These are phyloP conservation scores for Cydia strobilella DNA, from an alignment of 1,140 invertebrate species.

Conservation along the genomic window DNA sequence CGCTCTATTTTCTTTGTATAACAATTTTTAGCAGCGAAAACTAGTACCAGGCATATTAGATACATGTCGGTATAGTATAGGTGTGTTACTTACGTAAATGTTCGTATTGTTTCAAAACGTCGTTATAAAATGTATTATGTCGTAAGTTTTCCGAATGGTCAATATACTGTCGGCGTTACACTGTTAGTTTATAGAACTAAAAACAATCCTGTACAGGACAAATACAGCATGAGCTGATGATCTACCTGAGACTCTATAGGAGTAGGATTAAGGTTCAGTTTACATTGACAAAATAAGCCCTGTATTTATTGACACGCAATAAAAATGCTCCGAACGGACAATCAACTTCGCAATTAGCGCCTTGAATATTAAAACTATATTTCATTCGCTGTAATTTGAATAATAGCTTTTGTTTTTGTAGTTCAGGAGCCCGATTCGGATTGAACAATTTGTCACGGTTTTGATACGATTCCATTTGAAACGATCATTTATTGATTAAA, in stretches of 20 bases:
- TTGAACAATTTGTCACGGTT: no score
- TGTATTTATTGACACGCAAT: conserved; percentile 6
- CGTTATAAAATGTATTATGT: no score
- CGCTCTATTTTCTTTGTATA: no score
- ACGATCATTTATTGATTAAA: no score
- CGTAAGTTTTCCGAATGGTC: background rate
- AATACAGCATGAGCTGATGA: background rate
- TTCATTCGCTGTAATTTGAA: conserved; percentile 10
- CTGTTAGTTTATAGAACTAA: background rate
- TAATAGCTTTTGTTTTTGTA: background rate
- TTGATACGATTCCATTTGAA: no score
- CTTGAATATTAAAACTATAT: conserved; percentile 11
- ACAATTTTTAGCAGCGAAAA: no score
- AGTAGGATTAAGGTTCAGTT: background rate
- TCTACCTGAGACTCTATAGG: background rate
- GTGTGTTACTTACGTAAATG: no score
- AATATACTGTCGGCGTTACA: background rate
- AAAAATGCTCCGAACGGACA: background rate
- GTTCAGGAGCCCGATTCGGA: no score
- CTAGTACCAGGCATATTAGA: no score
- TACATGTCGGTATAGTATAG: no score
- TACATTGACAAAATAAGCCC: background rate
- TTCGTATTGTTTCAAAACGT: no score
- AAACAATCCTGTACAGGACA: background rate
- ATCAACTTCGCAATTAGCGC: conserved; percentile 6